These are phyloP conservation scores for Perizoma affinitatum DNA, from an alignment of 2,888 invertebrate genomes.

Conservation along the genomic window DNA sequence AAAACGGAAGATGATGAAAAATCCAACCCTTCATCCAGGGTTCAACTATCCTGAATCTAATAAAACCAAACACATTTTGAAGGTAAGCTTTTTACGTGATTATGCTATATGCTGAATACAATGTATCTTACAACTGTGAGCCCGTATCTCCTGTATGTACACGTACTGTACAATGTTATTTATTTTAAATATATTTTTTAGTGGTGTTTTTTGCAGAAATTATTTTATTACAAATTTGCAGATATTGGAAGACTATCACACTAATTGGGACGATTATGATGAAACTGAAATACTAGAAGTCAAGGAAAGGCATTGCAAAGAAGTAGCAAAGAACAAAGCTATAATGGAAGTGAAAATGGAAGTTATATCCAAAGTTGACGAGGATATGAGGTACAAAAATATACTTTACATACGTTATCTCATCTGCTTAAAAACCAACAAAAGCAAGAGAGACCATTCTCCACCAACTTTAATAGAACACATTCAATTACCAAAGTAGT, in stretches of 20 bases:
- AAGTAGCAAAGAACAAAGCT: constrained; percentile 48
- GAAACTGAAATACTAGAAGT: constrained; percentile 44
- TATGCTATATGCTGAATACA: background rate
- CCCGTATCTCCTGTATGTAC: no score
- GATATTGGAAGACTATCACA: constrained; percentile 54
- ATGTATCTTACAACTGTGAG: no score
- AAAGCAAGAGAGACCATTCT: no score
- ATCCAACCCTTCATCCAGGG: constrained; percentile 67
- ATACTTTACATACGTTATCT: background rate
- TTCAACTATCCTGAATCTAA: constrained; percentile 62
- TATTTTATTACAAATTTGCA: background rate
- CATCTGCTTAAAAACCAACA: no score
- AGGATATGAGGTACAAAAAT: constrained; percentile 56
- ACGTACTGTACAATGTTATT: no score
- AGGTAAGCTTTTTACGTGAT: constrained; percentile 35
- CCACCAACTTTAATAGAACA: no score
- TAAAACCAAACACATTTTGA: constrained; percentile 46
- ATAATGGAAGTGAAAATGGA: constrained; percentile 55
- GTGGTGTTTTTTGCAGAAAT: constrained; percentile 10
- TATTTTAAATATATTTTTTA: background rate
- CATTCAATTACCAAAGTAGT: no score
- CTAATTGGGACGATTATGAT: constrained; percentile 59
- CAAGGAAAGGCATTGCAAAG: constrained; percentile 53
- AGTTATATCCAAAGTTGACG: constrained; percentile 49
- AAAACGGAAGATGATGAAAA: constrained; percentile 65